These are phyloP conservation scores for Luidia sarsii DNA, from an alignment of 53 echinoderm and acorn worm genomes.

Conservation along the genomic window DNA sequence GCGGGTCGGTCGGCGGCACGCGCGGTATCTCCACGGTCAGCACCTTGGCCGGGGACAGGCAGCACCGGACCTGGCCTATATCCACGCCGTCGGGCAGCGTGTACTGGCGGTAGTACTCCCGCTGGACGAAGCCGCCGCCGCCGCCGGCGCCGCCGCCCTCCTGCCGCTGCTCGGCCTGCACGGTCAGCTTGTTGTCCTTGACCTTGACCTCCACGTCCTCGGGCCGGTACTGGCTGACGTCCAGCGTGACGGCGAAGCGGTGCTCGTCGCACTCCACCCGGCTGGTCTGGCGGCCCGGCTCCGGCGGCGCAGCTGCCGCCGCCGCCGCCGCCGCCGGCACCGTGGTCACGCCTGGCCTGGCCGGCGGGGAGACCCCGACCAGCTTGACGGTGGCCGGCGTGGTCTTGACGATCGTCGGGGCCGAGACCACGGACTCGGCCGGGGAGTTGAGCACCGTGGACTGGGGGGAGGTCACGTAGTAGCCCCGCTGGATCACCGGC, in stretches of 20 bases:
- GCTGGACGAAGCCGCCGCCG: conserved; percentile 74
- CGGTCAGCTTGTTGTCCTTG: conserved; percentile 90
- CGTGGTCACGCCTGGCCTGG: too few relatives aligned
- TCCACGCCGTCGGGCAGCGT: conserved; percentile 95
- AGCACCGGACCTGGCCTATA: conserved; percentile 76
- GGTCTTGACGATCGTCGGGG: neutral
- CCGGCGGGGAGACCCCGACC: neutral
- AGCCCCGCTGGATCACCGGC: conserved; percentile 80
- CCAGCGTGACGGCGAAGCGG: conserved; percentile 88
- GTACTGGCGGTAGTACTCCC: conserved; percentile 94
- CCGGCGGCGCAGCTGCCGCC: neutral
- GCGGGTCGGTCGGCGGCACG: conserved; percentile 54
- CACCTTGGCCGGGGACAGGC: conserved; percentile 75
- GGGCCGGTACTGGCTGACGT: conserved; percentile 89
- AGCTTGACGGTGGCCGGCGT: conserved; percentile 22
- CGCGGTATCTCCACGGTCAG: conserved; percentile 88
- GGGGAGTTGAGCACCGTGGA: conserved; percentile 52
- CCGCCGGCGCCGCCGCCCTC: conserved; percentile 65
- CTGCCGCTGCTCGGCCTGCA: conserved; percentile 74
- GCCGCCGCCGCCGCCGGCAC: too few relatives aligned
- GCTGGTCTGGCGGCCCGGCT: conserved; percentile 80
- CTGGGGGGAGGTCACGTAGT: conserved; percentile 80
- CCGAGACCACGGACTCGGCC: conserved; percentile 12
- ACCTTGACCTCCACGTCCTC: conserved; percentile 97
- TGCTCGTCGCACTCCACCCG: conserved; percentile 91